These are phyloP conservation scores for Metridium senile DNA, from an alignment of 92 coral and sea anemone species.

Conservation along the genomic window DNA sequence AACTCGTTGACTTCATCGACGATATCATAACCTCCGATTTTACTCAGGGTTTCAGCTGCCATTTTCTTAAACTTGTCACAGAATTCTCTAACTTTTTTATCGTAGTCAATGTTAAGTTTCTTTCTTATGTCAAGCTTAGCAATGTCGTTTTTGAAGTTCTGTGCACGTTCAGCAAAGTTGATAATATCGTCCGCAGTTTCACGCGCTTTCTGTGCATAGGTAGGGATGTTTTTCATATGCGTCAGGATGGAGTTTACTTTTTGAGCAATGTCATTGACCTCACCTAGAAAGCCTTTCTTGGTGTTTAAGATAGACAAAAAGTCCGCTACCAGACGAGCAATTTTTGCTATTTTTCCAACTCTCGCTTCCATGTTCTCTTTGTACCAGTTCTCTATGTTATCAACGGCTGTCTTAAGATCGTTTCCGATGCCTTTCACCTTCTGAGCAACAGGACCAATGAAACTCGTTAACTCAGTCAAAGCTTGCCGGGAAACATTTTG, in stretches of 20 bases:
- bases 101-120: constrained; percentile 52
- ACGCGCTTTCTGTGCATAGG: constrained; percentile 61
- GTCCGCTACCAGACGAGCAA: constrained; percentile 55
- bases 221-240: constrained; percentile 60
- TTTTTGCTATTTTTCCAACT: constrained; percentile 57
- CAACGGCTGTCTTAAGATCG: constrained; percentile 47
- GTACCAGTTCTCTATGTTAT: constrained; percentile 68
- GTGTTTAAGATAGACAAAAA: constrained; percentile 61
- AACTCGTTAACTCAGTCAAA: constrained; percentile 40
- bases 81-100: constrained; percentile 39
- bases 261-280: constrained; percentile 46
- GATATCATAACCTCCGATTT: constrained; percentile 48
- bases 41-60: constrained; percentile 36
- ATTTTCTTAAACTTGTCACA: constrained; percentile 64
- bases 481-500: constrained; percentile 67
- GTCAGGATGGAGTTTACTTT: constrained; percentile 40
- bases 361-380: constrained; percentile 53
- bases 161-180: constrained; percentile 57
- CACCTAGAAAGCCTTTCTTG: constrained; percentile 54
- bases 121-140: constrained; percentile 55
- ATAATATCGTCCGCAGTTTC: constrained; percentile 60
- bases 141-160: constrained; percentile 41
- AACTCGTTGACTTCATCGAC: constrained; percentile 43
- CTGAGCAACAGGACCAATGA: constrained; percentile 53
- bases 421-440: constrained; percentile 40